Conservation (phyloP, 2,888 invertebrate species). For the Mimas tiliae region DNA sequence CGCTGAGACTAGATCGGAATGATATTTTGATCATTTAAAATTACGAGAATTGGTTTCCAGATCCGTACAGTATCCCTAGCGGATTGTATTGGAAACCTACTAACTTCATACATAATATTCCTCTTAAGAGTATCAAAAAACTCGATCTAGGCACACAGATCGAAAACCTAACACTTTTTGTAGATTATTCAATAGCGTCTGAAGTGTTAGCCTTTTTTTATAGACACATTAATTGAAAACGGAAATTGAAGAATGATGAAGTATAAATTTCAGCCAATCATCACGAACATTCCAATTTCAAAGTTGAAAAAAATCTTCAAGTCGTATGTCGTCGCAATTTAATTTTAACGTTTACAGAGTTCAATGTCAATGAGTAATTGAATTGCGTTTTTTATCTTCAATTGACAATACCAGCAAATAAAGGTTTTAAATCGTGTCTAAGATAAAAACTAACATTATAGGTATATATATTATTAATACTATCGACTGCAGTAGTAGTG, state of each 20-base stretch:
- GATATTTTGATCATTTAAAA: too few relatives aligned
- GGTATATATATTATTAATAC: too few relatives aligned
- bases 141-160: neutral
- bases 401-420: neutral
- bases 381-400: neutral
- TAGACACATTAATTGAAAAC: neutral
- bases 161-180: neutral
- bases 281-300: neutral
- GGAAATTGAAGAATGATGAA: neutral
- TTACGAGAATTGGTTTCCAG: too few relatives aligned
- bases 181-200: neutral
- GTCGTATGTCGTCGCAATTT: neutral
- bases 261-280: slow-evolving; percentile 1
- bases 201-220: neutral
- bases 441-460: neutral
- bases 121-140: neutral
- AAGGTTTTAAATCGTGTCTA: neutral
- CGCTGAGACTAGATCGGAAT: too few relatives aligned
- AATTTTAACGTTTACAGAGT: neutral
- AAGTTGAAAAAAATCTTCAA: neutral
- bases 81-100: too few relatives aligned
- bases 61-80: too few relatives aligned
- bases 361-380: neutral
- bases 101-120: too few relatives aligned
- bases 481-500: too few relatives aligned